phyloP scores from a whole-genome alignment of 2,797 vertebrate genomes.

The Periparus ater region DNA sequence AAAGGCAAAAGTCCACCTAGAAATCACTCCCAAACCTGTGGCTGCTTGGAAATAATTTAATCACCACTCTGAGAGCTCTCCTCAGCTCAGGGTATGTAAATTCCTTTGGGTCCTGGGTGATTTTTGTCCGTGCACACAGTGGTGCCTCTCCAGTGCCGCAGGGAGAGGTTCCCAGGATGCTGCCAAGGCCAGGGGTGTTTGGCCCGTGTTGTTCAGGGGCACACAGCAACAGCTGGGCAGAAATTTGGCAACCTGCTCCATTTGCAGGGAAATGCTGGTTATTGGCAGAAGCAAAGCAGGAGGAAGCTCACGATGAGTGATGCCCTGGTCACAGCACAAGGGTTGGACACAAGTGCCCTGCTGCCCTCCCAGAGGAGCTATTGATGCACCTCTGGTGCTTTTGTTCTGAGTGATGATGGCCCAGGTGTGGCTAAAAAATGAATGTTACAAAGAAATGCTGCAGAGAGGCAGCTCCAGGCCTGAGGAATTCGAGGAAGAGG shows the following conservation, averaged over 20 bases:
- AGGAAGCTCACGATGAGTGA: not conserved
- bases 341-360: not conserved
- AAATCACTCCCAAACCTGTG: not conserved
- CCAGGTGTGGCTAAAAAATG: not conserved
- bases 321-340: fast-evolving
- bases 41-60: not conserved
- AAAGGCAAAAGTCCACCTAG: not conserved
- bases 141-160: not conserved
- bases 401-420: not conserved
- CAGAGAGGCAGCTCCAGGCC: not conserved
- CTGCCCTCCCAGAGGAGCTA: fast-evolving
- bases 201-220: not conserved
- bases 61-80: not conserved
- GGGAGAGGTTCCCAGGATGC: not conserved
- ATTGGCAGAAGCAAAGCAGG: not conserved
- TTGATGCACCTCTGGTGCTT: not conserved
- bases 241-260: not conserved
- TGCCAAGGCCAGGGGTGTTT: not conserved
- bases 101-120: not conserved
- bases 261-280: not conserved
- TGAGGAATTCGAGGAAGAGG: not conserved
- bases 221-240: not conserved
- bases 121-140: not conserved
- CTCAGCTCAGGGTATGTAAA: not conserved
- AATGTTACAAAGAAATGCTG: not conserved